Base-by-base conservation (phyloP, 2,888 invertebrate genomes). In the Andrena bicolor region DNA sequence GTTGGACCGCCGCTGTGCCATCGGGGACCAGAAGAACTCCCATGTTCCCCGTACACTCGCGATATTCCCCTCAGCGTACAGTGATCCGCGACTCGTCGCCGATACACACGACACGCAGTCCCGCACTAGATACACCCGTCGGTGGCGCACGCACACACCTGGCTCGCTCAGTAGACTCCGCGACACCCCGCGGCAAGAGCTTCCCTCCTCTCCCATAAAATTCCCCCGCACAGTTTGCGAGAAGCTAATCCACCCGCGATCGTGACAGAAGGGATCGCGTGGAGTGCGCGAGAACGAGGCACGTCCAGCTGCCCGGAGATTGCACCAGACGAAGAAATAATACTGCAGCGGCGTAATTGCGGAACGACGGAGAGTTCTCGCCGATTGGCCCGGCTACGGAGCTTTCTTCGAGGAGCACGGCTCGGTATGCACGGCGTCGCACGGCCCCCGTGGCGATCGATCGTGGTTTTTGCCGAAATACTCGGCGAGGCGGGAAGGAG, bases 21-120 rank as follows among this genome's bases (percentile, higher is more conserved):
- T 93, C 92, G 78, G 92, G 89, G 89, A 94, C 90, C 88, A 94
- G 87, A 78, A 93, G 90, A 83, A 94, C 93, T 87, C 94, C 94
- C 94, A 94, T 94, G 64, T 78, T 85, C 70, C 32, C 48, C 61
- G 61, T 35, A 35, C 49, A 49, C 48, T 51, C 10, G 32, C 23
- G 41, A 6, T 23, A 30, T 28, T 48, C 41, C 63, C 13, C 51
- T 16, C 26, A 16, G 10, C 23, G 51, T 16, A 35, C 60, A 0
- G 30, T 68, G 32, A 20, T 35, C 49, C 56, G 35, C 48, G 26
- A 41, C 63, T 13, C 32, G 16, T 41, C 51, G 13, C 26, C 20
- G 7, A 63, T n/a, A 35, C 16, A 58, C n/a, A 32, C 13, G 16
- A 51, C 73, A 70, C 74, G 41, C 13, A 41, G 41, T 41, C 13